These are phyloP conservation scores for Poeciliopsis retropinna DNA, from an alignment of 2,113 vertebrate genomes.

Conservation along the genomic window DNA sequence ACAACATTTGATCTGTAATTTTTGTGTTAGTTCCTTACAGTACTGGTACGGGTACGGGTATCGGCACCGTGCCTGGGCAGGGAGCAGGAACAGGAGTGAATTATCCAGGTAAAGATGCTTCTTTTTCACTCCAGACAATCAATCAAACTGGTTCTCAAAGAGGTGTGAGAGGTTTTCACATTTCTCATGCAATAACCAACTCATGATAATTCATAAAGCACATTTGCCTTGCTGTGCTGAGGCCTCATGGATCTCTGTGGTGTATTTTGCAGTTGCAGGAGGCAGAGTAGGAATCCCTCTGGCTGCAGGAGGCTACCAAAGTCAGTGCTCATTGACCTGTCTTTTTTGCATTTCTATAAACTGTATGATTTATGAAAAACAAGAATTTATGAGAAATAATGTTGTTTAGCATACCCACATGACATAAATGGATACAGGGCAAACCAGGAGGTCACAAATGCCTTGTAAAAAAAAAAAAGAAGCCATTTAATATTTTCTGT, in stretches of 20 bases:
- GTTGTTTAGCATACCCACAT: not conserved
- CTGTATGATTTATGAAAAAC: not conserved
- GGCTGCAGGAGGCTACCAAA: slow-evolving; percentile 60
- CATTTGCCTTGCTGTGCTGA: not conserved
- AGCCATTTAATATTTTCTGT: too few species aligned
- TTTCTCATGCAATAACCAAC: not conserved
- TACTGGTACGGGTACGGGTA: slow-evolving; percentile 32
- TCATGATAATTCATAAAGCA: not conserved
- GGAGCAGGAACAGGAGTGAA: slow-evolving; percentile 66
- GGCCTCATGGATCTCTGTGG: not conserved
- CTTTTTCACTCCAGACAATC: not conserved
- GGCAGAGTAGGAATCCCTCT: slow-evolving; percentile 66
- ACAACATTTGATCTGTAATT: not conserved
- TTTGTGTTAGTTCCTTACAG: slow-evolving; percentile 59
- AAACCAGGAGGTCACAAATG: not conserved
- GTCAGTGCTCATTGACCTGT: slow-evolving; percentile 24
- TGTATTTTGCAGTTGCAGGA: slow-evolving; percentile 31
- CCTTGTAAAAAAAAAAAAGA: too few species aligned
- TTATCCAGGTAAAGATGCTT: slow-evolving; percentile 49
- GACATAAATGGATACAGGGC: not conserved
- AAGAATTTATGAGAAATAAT: not conserved
- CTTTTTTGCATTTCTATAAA: not conserved
- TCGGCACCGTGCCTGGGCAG: slow-evolving; percentile 25
- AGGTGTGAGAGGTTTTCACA: not conserved
- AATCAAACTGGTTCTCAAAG: not conserved